phyloP scores from a whole-genome alignment of 2,888 invertebrate genomes.

The Acanthosepion pharaonis region DNA sequence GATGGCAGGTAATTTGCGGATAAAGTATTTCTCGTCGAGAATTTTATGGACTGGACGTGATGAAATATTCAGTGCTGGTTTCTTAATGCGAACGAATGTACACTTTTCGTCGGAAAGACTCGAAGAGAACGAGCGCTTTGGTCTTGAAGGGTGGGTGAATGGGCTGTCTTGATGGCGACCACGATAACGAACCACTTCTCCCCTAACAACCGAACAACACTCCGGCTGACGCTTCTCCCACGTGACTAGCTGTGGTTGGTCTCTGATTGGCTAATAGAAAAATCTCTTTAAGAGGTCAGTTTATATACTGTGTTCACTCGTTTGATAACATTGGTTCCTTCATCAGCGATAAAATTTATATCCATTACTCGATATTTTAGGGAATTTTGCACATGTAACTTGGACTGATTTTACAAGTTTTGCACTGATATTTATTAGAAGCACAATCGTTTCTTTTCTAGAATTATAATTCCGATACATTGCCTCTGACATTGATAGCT shows the following conservation, averaged over 20 bases:
- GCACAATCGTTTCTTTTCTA: no score
- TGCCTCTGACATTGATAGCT: no score
- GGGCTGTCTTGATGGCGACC: no score
- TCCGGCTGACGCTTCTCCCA: not conserved
- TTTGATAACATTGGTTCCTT: no score
- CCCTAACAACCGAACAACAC: not conserved
- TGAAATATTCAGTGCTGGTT: not conserved
- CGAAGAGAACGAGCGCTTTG: not conserved
- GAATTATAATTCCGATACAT: no score
- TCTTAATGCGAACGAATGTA: not conserved
- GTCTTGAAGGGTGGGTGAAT: not conserved
- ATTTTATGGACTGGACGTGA: not conserved
- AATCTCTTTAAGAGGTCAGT: no score
- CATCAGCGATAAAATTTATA: no score
- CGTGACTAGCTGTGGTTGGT: not conserved
- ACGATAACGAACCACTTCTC: not conserved
- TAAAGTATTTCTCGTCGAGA: constrained; percentile 6
- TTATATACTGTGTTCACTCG: no score
- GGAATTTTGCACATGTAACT: no score
- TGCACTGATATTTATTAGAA: no score
- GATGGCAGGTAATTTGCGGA: constrained; percentile 33
- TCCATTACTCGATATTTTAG: no score
- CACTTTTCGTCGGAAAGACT: not conserved
- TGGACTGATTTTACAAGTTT: no score
- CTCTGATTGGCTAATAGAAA: not conserved